Base-by-base conservation (phyloP, 2,113 vertebrate species). In the Microtus montanus region DNA sequence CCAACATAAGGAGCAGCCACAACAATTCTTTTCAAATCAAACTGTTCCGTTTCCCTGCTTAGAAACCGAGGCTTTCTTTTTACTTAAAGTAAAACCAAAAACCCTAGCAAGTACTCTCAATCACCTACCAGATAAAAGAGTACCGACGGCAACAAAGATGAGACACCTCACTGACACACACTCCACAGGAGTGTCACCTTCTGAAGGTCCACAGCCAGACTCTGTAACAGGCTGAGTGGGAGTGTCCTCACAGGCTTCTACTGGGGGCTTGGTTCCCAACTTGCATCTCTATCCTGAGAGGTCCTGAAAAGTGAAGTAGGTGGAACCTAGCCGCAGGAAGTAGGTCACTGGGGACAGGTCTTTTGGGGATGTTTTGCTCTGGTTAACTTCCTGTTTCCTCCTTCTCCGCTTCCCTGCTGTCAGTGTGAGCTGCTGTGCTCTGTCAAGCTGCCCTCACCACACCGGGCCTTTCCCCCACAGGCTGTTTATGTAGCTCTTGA, bases 11-110 rank as follows among this genome's bases (percentile, higher is more conserved):
- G 33, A 61, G 41, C 35, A 26, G 30, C 78, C n/a, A 66, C 82
- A 88, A 61, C 77, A 80, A 91, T 93, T 80, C 82, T 79, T 85
- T 93, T 91, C 35, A 91, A 94, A 79, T 68, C 58, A 75, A 71
- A 95, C 58, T 38, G 20, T 47, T 88, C 61, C 77, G 71, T 61
- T 92, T 71, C 35, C 86, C 84, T 52, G 38, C n/a, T 41, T 75
- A 70, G 78, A 94, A 96, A 7, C 4, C 87, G 68, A 89, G 38
- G 0, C 47, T 86, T 94, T 47, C 79, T 89, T 64, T 70, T 89
- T 74, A 86, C 38, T 54, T 77, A 30, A 49, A 93, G 61, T 93
- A 79, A 92, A 92, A 90, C 63, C 14, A 70, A 47, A 54, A 82
- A 22, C 82, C 61, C 78, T 87, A 30, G 71, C 85, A n/a, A 26